Conservation (phyloP, 2,888 invertebrate genomes). For the Lochmaea crataegi region DNA sequence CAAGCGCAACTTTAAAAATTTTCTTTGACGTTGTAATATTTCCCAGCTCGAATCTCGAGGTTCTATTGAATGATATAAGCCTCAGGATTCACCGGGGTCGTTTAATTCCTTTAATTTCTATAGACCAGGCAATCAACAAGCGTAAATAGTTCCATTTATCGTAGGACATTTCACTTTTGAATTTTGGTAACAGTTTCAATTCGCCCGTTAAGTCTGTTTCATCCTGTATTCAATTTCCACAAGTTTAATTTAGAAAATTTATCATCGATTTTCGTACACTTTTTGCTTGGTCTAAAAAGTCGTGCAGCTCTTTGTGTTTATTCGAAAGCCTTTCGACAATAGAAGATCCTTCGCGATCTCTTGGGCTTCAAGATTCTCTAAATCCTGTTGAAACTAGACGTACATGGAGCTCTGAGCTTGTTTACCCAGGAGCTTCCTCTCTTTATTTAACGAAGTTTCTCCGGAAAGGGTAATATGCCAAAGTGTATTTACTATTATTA, state of each 20-base stretch:
- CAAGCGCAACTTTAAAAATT: conserved; percentile 20
- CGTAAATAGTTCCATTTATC: background rate
- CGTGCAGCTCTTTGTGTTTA: conserved; percentile 15
- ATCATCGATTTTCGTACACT: background rate
- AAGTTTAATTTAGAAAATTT: too few species aligned
- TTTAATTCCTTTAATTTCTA: conserved; percentile 26
- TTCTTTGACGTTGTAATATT: conserved; percentile 23
- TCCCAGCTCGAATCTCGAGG: conserved; percentile 19
- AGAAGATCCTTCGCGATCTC: conserved; percentile 20
- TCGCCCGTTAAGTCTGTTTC: background rate
- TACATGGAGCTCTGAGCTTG: background rate
- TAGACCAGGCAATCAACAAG: background rate
- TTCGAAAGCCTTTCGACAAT: conserved; percentile 25
- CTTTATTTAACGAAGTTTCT: background rate
- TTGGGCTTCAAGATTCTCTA: conserved; percentile 9
- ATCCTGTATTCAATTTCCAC: too few species aligned
- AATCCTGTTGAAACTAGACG: conserved; percentile 12
- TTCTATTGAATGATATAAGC: conserved; percentile 27
- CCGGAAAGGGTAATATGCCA: background rate
- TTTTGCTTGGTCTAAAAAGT: conserved; percentile 17
- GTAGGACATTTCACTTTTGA: background rate
- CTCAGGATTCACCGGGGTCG: conserved; percentile 14
- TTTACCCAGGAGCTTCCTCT: background rate
- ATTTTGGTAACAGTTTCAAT: too few species aligned
- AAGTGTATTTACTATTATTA: background rate